Evolutionary conservation across 2,797 vertebrate genomes (phyloP), one percentile per base, ranked within the genome.

Genomic region (Mastacembelus armatus): DNA sequence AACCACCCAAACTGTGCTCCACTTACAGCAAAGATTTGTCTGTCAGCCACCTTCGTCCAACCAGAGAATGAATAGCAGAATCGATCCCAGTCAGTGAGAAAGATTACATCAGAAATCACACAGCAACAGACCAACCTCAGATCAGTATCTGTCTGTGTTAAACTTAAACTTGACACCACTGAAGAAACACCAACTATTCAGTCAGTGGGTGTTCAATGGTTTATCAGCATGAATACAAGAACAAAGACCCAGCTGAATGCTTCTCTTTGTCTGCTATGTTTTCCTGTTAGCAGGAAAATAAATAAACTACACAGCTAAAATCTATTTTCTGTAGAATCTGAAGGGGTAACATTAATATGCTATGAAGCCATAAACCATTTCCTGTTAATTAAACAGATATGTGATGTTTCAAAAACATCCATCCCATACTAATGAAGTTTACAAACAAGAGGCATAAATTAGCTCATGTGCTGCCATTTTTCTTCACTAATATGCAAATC

Each of bases 21-120:
- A 77, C 71, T 84, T 72, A 35, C 57, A 57, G 78, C 57, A 4
- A 32, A 18, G 66, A 16, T 50, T 24, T 10, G 66, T 32, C 47
- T 30, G 73, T 40, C 63, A 15, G 56, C 49, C 24, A 50, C 26
- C 32, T 56, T 12, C 18, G 65, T 65, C 82, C 68, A 68, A 72
- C 70, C 72, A 30, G 29, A 21, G 29, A 43, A 58, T 10, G 50
- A 67, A 32, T 19, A 57, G 64, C 71, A 30, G 15, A 61, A 78
- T 70, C 45, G 48, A 74, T 79, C 35, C 62, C 29, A 44, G 72
- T 66, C 70, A 61, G 63, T 27, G n/a, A 35, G 22, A 54, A n/a
- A 49, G 66, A 78, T 72, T 72, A 66, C 58, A 75, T 75, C 61
- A 61, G 67, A 65, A 56, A 40, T 69, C 52, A 60, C 47, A 43